Percentiles rank a stretch among this genome's conserved stretches.
Evolutionary conservation across 1,140 invertebrate genomes (phyloP).

Genomic region (Cardiocondyla obscurior): DNA sequence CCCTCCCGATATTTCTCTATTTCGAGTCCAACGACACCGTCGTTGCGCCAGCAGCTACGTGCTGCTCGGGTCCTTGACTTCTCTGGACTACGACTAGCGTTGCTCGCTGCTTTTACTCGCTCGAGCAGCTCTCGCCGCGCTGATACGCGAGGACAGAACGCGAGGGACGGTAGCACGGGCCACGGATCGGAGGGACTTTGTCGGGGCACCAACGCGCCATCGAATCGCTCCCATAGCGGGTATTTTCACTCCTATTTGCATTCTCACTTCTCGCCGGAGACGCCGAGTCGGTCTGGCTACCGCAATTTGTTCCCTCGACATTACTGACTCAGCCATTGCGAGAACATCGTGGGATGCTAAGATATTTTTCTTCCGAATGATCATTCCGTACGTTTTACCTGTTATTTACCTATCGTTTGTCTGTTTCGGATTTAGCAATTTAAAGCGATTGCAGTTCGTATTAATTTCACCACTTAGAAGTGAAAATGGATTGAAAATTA

Average conservation of each 20-base stretch:
- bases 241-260: constrained; percentile 29
- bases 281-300: not conserved
- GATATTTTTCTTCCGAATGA: not conserved
- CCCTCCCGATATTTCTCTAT: constrained; percentile 35
- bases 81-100: constrained; percentile 49
- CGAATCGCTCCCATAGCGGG: constrained; percentile 27
- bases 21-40: constrained; percentile 53
- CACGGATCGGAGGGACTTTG: constrained; percentile 33
- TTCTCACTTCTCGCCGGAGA: constrained; percentile 4
- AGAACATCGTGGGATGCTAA: not conserved
- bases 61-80: constrained; percentile 59
- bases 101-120: constrained; percentile 14
- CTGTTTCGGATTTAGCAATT: not conserved
- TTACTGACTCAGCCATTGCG: not conserved
- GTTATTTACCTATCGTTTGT: not conserved
- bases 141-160: constrained; percentile 43
- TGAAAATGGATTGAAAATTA: not conserved
- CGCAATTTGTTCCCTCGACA: not conserved
- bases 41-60: constrained; percentile 47
- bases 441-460: not conserved
- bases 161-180: constrained; percentile 3
- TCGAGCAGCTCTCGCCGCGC: constrained; percentile 48
- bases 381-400: not conserved
- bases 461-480: not conserved
- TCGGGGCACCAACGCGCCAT: not conserved